These are phyloP conservation scores for Drosophila macrospina DNA, from an alignment of 2,888 invertebrate species.

Conservation along the genomic window DNA sequence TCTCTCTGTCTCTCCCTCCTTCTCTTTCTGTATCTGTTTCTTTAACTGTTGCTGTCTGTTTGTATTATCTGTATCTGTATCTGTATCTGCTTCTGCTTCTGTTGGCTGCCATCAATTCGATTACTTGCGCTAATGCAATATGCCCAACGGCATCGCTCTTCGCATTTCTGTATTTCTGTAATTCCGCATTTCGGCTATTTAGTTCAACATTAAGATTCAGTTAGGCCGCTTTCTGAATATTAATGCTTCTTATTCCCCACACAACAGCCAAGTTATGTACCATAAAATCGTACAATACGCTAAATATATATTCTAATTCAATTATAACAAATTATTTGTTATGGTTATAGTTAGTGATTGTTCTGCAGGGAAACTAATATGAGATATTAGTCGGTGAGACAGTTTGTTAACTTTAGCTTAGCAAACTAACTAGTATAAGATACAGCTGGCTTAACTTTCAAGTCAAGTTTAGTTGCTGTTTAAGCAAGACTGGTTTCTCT, in stretches of 20 bases:
- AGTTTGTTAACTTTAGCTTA: too few relatives aligned
- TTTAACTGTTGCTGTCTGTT: slow-evolving; percentile 4
- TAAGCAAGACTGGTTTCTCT: too few relatives aligned
- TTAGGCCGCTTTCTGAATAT: slow-evolving; percentile 21
- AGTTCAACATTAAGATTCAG: slow-evolving; percentile 17
- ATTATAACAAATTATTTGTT: slow-evolving; percentile 5
- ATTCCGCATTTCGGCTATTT: background rate
- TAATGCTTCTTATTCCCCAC: slow-evolving; percentile 1
- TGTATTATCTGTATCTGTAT: slow-evolving; percentile 8
- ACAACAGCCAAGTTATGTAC: background rate
- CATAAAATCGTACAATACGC: slow-evolving; percentile 12
- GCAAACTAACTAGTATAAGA: too few relatives aligned
- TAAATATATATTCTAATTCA: slow-evolving; percentile 1
- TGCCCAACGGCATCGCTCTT: slow-evolving; percentile 21
- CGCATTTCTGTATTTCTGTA: slow-evolving; percentile 9
- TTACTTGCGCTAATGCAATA: slow-evolving; percentile 36
- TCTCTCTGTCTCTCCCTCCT: background rate
- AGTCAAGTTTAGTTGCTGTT: too few relatives aligned
- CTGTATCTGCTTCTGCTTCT: slow-evolving; percentile 4
- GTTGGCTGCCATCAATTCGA: slow-evolving; percentile 35
- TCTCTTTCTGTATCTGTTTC: slow-evolving; percentile 7
- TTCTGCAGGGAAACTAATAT: too few relatives aligned
- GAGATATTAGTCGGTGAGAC: too few relatives aligned
- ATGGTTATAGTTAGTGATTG: background rate
- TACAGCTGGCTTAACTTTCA: too few relatives aligned